phyloP scores from a whole-genome alignment of 2,888 invertebrate species.

The Sesia bembeciformis region DNA sequence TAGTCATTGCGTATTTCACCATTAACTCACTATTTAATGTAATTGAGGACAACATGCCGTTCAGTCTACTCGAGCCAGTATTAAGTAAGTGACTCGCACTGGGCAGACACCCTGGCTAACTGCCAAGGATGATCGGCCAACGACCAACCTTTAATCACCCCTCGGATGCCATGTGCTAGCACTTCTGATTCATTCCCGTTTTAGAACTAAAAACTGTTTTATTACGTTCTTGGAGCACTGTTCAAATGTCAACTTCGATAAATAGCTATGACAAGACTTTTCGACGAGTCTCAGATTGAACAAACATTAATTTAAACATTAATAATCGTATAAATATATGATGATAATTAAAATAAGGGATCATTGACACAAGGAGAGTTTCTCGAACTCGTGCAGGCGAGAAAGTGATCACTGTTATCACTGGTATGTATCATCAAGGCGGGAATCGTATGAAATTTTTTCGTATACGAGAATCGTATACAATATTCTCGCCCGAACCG shows the following conservation, averaged over 20 bases:
- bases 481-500: too few relatives aligned
- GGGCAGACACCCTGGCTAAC: slow-evolving; percentile 29
- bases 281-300: too few relatives aligned
- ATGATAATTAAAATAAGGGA: too few relatives aligned
- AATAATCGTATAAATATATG: too few relatives aligned
- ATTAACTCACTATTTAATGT: not conserved
- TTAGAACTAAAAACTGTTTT: slow-evolving; percentile 42
- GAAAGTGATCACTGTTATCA: too few relatives aligned
- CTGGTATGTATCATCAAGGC: too few relatives aligned
- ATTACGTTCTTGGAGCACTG: slow-evolving; percentile 20
- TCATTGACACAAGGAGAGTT: too few relatives aligned
- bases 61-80: not conserved
- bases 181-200: slow-evolving; percentile 32
- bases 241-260: slow-evolving; percentile 22
- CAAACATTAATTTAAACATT: too few relatives aligned
- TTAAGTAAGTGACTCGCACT: slow-evolving; percentile 13
- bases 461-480: too few relatives aligned
- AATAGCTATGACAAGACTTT: not conserved
- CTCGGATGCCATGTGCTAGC: slow-evolving; percentile 17
- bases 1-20: too few relatives aligned
- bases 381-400: too few relatives aligned
- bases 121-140: slow-evolving; percentile 54
- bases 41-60: slow-evolving; percentile 6
- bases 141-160: slow-evolving; percentile 54
- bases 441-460: too few relatives aligned